Evolutionary conservation across 2,888 invertebrate species (phyloP).

Genomic region (Ophonus ardosiacus): DNA sequence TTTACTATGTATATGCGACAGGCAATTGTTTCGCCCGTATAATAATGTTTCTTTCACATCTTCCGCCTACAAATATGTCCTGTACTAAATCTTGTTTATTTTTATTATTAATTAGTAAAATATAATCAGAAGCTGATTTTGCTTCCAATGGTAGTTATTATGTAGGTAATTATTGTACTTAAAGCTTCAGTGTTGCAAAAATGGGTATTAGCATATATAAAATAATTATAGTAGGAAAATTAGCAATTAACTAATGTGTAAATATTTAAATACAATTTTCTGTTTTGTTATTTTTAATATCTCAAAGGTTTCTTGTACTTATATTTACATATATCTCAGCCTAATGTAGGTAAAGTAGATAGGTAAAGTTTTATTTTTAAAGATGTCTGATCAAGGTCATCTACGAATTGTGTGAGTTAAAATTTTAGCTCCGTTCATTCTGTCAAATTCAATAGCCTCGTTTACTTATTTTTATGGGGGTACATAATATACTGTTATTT

Average conservation of each 20-base stretch:
- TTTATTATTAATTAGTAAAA: neutral
- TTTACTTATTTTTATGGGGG: no score
- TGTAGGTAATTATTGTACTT: constrained; percentile 20
- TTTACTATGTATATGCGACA: no score
- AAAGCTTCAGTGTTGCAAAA: constrained; percentile 11
- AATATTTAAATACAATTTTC: neutral
- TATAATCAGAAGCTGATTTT: neutral
- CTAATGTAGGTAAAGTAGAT: no score
- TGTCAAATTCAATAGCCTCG: no score
- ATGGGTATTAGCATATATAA: constrained; percentile 19
- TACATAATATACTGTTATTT: no score
- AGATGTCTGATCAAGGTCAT: no score
- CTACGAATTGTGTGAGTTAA: no score
- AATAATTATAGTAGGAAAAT: neutral
- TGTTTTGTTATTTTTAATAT: neutral
- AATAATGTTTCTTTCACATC: constrained; percentile 14
- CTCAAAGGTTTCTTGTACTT: neutral
- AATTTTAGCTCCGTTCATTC: no score
- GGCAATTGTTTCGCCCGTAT: constrained; percentile 42
- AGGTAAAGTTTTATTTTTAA: no score
- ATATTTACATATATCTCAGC: no score
- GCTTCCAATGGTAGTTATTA: neutral
- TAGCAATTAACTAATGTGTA: neutral
- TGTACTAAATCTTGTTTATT: constrained; percentile 6
- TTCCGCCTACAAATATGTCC: constrained; percentile 26